Evolutionary conservation across 1,140 invertebrate species (phyloP), one percentile per base, ranked within the genome.

Genomic region (Drosophila aff.): DNA sequence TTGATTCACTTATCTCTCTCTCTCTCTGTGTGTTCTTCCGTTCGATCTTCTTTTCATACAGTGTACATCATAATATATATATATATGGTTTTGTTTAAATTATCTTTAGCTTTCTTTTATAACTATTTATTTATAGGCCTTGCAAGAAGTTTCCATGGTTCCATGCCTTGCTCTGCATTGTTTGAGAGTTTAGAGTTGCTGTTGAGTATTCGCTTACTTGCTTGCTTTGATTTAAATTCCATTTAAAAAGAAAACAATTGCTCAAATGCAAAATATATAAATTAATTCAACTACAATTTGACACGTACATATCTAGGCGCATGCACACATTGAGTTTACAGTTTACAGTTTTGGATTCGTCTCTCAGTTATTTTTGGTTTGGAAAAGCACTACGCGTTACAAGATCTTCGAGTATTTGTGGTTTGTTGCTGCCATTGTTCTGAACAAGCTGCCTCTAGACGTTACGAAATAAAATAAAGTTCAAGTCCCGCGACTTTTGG

Each of bases 81-180:
- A 52, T 55, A 23, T 53, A 38, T 38, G 36, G 55, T 77, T 67
- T 79, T 72, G 72, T 72, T 82, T 65, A 71, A 67, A 74, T 58
- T 78, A 71, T 77, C 28, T 52, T 71, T 69, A 76, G 47, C 23
- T 78, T 69, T 62, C 62, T 36, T 53, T 71, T 67, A 67, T 63
- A 84, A 67, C 62, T 85, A 79, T 86, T 74, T 89, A 69, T 83
- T 74, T 89, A 66, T 83, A 83, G 66, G 77, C 49, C 84, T 80
- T 77, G 61, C 76, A 66, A 59, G 64, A 73, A 73, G 58, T 76
- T 76, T 66, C 81, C 67, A 81, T 62, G 46, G 47, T 76, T 69
- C 60, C 15, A 57, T 40, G 49, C 74, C 36, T 64, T 52, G 61
- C 46, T 75, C 72, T 26, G 49, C 67, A 68, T 40, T 47, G 43